Percentiles rank a stretch among this genome's conserved stretches.
Conservation (phyloP, 2,113 vertebrate genomes). For the Agelaius phoeniceus region DNA sequence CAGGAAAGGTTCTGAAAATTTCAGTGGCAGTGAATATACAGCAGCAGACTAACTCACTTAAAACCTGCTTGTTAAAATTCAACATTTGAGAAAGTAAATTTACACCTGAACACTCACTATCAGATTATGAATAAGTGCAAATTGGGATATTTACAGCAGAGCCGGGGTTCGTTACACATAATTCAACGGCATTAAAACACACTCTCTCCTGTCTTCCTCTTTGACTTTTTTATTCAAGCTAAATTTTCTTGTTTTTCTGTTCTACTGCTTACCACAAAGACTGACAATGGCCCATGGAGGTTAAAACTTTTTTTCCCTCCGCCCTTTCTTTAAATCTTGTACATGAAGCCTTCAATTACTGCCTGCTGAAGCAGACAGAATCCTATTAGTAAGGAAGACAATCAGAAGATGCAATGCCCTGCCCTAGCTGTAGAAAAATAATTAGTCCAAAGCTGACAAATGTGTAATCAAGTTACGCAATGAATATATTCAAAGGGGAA, state of each 20-base stretch:
- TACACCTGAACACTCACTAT: neutral
- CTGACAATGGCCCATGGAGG: slow-evolving; percentile 73
- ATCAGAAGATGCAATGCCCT: slow-evolving; percentile 79
- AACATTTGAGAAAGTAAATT: neutral
- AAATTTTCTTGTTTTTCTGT: slow-evolving; percentile 72
- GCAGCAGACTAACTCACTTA: neutral
- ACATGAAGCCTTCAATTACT: slow-evolving; percentile 89
- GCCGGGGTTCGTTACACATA: slow-evolving; percentile 13
- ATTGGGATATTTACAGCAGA: neutral
- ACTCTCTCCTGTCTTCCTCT: slow-evolving; percentile 47
- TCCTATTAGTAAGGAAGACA: slow-evolving; percentile 88
- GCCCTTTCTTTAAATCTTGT: slow-evolving; percentile 48
- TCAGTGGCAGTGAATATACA: neutral
- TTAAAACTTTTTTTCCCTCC: slow-evolving; percentile 73
- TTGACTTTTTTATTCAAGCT: slow-evolving; percentile 71
- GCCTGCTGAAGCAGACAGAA: slow-evolving; percentile 91
- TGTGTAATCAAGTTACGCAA: slow-evolving; percentile 79
- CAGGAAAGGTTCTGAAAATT: slow-evolving; percentile 26
- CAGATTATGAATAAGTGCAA: neutral
- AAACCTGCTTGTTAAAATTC: slow-evolving; percentile 19
- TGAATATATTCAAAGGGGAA: slow-evolving; percentile 52
- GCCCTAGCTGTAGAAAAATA: slow-evolving; percentile 85
- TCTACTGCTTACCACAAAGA: slow-evolving; percentile 75
- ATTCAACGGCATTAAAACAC: slow-evolving; percentile 43
- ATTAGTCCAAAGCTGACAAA: slow-evolving; percentile 88